Conservation (phyloP, 1,140 invertebrate species). For the Drosophila ficusphila region DNA sequence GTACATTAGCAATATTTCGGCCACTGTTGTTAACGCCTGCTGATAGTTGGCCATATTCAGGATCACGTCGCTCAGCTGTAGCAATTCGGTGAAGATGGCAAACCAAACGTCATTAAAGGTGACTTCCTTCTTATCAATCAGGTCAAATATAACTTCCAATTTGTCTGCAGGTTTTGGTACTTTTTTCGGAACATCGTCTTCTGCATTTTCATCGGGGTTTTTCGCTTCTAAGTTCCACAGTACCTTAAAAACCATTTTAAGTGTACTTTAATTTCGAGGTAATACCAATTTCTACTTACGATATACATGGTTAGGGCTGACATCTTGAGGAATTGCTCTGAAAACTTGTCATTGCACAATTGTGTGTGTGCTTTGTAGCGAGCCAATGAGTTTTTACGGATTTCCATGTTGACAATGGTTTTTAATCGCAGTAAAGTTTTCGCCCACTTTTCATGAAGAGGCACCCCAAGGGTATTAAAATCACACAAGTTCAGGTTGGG, state of each 20-base stretch:
- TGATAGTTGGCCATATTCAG: conserved; percentile 61
- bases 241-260: conserved; percentile 22
- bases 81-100: conserved; percentile 61
- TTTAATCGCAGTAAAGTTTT: conserved; percentile 59
- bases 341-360: conserved; percentile 44
- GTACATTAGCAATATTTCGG: conserved; percentile 52
- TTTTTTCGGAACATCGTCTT: conserved; percentile 43
- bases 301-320: conserved; percentile 63
- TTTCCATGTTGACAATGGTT: conserved; percentile 67
- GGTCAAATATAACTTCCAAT: conserved; percentile 50
- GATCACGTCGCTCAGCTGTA: conserved; percentile 46
- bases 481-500: conserved; percentile 47
- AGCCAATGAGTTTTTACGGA: conserved; percentile 24
- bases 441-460: conserved; percentile 49
- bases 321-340: conserved; percentile 61
- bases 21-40: conserved; percentile 27
- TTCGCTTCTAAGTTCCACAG: conserved; percentile 46
- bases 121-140: conserved; percentile 49
- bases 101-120: conserved; percentile 72
- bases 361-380: conserved; percentile 41
- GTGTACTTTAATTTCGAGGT: neutral
- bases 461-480: conserved; percentile 56
- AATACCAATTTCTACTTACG: conserved; percentile 26
- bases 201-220: neutral
- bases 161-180: conserved; percentile 34